Base-by-base conservation (phyloP, 2,113 vertebrate species). In the Heliornis fulica region DNA sequence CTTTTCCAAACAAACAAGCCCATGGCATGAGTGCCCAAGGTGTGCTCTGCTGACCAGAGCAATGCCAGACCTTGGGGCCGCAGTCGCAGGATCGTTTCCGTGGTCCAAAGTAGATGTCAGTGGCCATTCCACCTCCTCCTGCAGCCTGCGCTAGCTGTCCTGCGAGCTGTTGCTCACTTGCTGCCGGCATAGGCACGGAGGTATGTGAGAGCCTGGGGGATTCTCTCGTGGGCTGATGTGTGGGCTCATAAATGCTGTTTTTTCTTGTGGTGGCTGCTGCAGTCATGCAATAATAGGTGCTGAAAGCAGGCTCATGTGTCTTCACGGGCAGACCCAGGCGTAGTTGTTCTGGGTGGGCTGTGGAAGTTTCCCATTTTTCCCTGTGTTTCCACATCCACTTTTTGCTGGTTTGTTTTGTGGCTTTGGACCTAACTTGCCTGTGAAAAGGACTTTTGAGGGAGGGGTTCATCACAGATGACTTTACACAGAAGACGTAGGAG, bases 51-150 rank as follows among this genome's bases (percentile, higher is more conserved):
- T 0, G 5, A 15, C 22, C 34, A 19, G 38, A 48, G 17, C 3
- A 28, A 11, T 46, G 45, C 71, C 40, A 43, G 57, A 46, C 23
- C 9, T 34, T 43, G 68, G 32, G 1, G 1, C 41, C 2, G 1
- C 13, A 18, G 28, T 12, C 57, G 10, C 14, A 48, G 38, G 2
- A 4, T 43, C 18, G 13, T 15, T 40, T 56, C 2, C 18, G 1
- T 8, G 36, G 17, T 51, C 38, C 72, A 25, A n/a, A 38, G 2
- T 17, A 29, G 36, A 10, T 65, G 36, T 40, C 4, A 4, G 64
- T 69, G 68, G 29, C 53, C 2, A 0, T 4, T 9, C 38, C 17
- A 0, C 51, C 65, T 69, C 40, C 40, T 1, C 0, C 43, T 77
- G 34, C 22, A 75, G 28, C 53, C 36, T n/a, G 2, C 1, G 0